Evolutionary conservation across 2,888 invertebrate genomes (phyloP), one percentile per base, ranked within the genome.

Genomic region (Chirona hameri): DNA sequence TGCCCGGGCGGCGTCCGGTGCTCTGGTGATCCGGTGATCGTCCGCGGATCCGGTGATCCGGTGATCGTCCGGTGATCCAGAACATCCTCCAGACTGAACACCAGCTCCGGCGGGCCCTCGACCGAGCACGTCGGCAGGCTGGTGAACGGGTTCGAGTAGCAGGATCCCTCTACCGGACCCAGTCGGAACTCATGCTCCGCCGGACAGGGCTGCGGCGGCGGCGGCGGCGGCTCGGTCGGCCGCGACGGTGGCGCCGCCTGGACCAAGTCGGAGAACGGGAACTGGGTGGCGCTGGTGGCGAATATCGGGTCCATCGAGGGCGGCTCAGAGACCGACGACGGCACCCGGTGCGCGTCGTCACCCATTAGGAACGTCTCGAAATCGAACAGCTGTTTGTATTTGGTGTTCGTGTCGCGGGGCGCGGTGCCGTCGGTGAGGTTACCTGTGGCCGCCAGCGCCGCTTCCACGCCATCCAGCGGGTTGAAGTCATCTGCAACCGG

Each of bases 271-370:
- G 76, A 76, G 76, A 76, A 80, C 48, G 80, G 80, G 29, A 15
- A 80, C 80, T 18, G 48, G 52, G 80, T 80, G 80, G 80, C 80
- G 52, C 80, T 80, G 5, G 80, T 80, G 80, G 21, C n/a, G 52
- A 80, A 80, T n/a, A 48, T 80, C 18, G 80, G 14, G 52, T 80
- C 80, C 15, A 80, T 48, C 29, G 80, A 80, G n/a, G 80, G 80
- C 80, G 48, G 80, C 48, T 29, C 27, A 2, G 80, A 80, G 14
- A 52, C 27, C 52, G 80, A n/a, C 18, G 80, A 18, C 0, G 76
- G 24, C 5, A 5, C 46, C 24, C 39, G 15, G 10, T 39, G 18
- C 46, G 21, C 21, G 21, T 0, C 39, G 39, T 24, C 46, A 9
- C 15, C 24, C 24, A 24, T 39, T 7, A 76, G 76, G 24, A 76